Percentiles rank a stretch among this genome's conserved stretches.
Conservation (phyloP, 2,888 invertebrate genomes). For the Volucella inanis region DNA sequence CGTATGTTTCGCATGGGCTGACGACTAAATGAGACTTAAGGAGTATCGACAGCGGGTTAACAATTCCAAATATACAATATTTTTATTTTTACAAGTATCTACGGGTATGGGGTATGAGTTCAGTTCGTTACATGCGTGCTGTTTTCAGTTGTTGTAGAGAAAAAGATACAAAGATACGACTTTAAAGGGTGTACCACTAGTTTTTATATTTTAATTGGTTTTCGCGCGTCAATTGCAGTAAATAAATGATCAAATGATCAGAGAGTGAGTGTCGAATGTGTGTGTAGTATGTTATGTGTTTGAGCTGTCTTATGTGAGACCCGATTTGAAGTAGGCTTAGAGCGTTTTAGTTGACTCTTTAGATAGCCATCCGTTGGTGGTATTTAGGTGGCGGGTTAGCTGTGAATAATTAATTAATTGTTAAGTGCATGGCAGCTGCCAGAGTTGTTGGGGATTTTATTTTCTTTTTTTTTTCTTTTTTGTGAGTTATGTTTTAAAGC, state of each 20-base stretch:
- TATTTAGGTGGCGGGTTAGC: conserved; percentile 4
- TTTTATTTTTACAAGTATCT: not conserved
- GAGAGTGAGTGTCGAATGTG: no score
- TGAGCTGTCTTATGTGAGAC: not conserved
- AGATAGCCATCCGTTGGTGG: not conserved
- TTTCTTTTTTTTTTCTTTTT: conserved; percentile 7
- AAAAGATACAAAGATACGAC: not conserved
- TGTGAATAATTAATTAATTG: conserved; percentile 31
- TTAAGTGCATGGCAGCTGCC: conserved; percentile 45
- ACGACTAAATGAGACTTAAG: conserved; percentile 22
- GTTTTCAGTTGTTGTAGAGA: not conserved
- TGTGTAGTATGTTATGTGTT: no score
- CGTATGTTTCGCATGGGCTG: conserved; percentile 3
- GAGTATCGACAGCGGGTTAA: conserved; percentile 34
- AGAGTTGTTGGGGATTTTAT: not conserved
- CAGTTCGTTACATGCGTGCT: conserved; percentile 1
- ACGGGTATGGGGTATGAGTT: no score
- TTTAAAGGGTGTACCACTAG: not conserved
- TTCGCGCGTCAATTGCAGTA: conserved; percentile 1
- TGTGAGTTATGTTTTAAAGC: conserved; percentile 27
- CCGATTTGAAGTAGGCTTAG: not conserved
- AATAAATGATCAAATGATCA: no score
- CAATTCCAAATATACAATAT: conserved; percentile 11
- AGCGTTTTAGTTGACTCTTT: conserved; percentile 12
- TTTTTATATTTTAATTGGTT: conserved; percentile 20